Evolutionary conservation across 2,113 vertebrate genomes (phyloP).

Genomic region (Penelope pileata): DNA sequence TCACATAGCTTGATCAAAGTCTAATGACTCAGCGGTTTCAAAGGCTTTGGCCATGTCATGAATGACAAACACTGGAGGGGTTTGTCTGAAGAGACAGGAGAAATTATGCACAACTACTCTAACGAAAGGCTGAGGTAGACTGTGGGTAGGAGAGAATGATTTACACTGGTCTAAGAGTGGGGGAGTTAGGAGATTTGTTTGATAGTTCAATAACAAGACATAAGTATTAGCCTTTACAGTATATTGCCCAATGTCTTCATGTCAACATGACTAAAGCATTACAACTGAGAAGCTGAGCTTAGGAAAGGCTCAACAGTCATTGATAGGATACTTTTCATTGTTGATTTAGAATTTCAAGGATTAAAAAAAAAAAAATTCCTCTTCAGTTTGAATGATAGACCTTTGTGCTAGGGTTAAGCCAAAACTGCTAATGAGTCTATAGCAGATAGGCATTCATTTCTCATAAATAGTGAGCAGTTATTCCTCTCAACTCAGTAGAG

Average conservation of each 20-base stretch:
- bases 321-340: neutral
- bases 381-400: neutral
- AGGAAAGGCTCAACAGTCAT: neutral
- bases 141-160: neutral
- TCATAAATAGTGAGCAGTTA: neutral
- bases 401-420: neutral
- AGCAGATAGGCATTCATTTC: neutral
- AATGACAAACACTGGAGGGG: neutral
- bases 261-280: neutral
- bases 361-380: neutral
- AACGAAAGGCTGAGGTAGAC: neutral
- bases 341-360: neutral
- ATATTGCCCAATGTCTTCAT: neutral
- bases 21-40: neutral
- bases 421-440: accelerated
- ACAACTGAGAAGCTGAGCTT: neutral
- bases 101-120: neutral
- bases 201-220: neutral
- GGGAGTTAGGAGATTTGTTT: neutral
- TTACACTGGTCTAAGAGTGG: neutral
- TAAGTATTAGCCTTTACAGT: neutral
- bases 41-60: neutral
- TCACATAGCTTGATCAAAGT: neutral
- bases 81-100: neutral
- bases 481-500: neutral